Percentiles rank a stretch among this genome's conserved stretches.
phyloP scores from a whole-genome alignment of 92 coral and sea anemone species.

The Phenganax marumi region DNA sequence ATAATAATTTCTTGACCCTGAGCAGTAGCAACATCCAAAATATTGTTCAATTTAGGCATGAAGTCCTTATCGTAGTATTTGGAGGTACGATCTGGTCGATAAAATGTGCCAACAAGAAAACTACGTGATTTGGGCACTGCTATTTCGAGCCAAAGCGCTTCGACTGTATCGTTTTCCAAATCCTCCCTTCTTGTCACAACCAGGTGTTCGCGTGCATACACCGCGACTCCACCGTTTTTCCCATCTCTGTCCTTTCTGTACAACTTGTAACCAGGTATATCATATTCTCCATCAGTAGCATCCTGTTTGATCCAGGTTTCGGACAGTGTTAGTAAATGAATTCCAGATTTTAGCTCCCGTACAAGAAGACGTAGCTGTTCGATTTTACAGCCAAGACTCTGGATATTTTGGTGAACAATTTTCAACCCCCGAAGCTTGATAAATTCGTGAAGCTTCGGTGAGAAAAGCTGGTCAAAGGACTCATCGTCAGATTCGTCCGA shows the following conservation, averaged over 20 bases:
- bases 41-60: no score
- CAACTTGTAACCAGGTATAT: not conserved
- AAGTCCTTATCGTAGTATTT: conserved; percentile 52
- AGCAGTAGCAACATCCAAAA: conserved; percentile 32
- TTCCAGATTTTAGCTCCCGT: not conserved
- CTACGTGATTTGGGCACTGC: conserved; percentile 48
- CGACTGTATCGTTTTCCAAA: conserved; percentile 23
- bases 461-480: not conserved
- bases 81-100: conserved; percentile 57
- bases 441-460: conserved; percentile 25
- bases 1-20: conserved; percentile 34
- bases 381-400: not conserved
- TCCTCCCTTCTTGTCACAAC: conserved; percentile 38
- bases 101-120: conserved; percentile 54
- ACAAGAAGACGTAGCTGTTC: not conserved
- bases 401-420: not conserved
- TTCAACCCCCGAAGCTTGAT: conserved; percentile 35
- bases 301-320: not conserved
- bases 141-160: conserved; percentile 51
- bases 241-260: not conserved
- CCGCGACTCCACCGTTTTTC: conserved; percentile 49
- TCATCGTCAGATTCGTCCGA: not conserved
- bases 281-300: not conserved
- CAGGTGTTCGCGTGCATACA: conserved; percentile 39
- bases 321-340: not conserved